Evolutionary conservation across 2,888 invertebrate genomes (phyloP), one percentile per base, ranked within the genome.

Genomic region (Halictus ligatus): DNA sequence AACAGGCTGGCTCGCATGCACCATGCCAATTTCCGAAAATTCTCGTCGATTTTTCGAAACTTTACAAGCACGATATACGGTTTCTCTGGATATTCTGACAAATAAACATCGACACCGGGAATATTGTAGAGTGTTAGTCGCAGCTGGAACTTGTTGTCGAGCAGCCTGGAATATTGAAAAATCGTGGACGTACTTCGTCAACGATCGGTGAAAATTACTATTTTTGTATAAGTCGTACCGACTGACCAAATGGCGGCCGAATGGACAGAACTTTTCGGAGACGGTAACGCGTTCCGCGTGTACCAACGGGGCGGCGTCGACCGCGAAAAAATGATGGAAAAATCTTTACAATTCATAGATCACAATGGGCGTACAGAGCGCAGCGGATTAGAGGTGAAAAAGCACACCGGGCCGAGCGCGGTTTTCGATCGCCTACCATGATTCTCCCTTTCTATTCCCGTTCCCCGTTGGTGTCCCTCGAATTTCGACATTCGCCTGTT

Each of bases 321-420:
- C 43, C 67, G 3, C 18, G 35, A 46, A 50, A 78, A 86, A 83
- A 74, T 78, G 72, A 35, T 84, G 78, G 81, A 77, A 88, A 69
- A 89, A 88, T 90, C 88, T 83, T 87, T 78, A 76, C 75, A 81
- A 87, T 80, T 82, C 84, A 72, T 74, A 54, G 73, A 74, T 79
- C 88, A 89, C 90, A 84, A 85, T 89, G 85, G 82, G 77, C 29
- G 18, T 35, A 81, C 25, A 78, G 67, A 75, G 67, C 78, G 73
- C 77, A 75, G 88, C 78, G 85, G 85, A 89, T 89, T 85, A 83
- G 77, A 87, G 75, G 89, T 88, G 81, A 85, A 89, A 89, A 90
- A 90, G 80, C 77, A 80, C 73, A 72, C 86, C 76, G 54, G 69
- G 83, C 73, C 67, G 2, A 54, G 64, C 75, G 78, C 67, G 88